Conservation (phyloP, 2,888 invertebrate species). For the Diaprepes abbreviatus region DNA sequence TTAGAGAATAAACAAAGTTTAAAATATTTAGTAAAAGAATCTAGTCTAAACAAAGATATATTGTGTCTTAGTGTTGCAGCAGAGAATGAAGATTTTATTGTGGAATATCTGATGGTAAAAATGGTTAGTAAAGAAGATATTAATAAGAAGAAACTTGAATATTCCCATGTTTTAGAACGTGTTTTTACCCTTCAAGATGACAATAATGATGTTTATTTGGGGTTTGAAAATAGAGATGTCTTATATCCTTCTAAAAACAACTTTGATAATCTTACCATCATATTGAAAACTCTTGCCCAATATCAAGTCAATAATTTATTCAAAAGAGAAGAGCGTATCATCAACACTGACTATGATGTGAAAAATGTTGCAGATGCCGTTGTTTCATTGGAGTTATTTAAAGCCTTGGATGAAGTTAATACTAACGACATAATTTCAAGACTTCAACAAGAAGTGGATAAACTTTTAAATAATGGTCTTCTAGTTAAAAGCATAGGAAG, state of each 20-base stretch:
- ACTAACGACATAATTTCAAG: background rate
- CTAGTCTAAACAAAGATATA: background rate
- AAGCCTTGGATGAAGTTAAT: background rate
- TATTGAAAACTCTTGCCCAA: background rate
- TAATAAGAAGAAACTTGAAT: too few species aligned
- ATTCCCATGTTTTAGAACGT: too few species aligned
- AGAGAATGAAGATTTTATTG: background rate
- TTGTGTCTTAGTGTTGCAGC: background rate
- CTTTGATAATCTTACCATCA: background rate
- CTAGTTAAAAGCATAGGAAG: conserved; percentile 9
- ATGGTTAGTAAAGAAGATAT: background rate
- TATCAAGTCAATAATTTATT: background rate
- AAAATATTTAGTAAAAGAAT: background rate
- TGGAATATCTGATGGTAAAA: background rate
- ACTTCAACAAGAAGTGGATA: background rate
- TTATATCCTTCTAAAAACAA: background rate
- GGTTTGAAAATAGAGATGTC: background rate
- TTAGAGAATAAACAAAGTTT: background rate
- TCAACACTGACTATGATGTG: background rate
- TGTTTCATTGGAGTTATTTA: background rate
- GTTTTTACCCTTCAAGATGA: too few species aligned
- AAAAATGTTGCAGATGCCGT: background rate
- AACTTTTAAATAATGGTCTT: background rate
- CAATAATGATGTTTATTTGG: background rate
- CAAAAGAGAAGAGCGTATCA: background rate